A percentile compares a stretch with the other conserved stretches of the same genome.
phyloP scores from a whole-genome alignment of 2,888 invertebrate genomes.

The Alentia gelatinosa region DNA sequence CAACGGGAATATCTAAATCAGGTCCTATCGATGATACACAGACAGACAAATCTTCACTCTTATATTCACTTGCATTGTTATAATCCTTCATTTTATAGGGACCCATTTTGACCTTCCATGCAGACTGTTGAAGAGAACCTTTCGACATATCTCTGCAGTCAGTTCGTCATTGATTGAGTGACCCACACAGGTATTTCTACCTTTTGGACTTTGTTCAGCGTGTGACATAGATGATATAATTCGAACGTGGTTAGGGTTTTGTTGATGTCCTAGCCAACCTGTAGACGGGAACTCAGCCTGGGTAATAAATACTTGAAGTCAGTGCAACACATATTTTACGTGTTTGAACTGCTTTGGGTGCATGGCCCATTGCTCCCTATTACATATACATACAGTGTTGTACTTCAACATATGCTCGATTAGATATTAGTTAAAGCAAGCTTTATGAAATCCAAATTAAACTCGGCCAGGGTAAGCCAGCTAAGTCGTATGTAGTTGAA shows the following conservation, averaged over 20 bases:
- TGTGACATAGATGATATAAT: not conserved
- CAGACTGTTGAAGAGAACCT: constrained; percentile 40
- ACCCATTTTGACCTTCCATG: constrained; percentile 39
- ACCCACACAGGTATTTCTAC: not conserved
- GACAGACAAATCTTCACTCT: constrained; percentile 34
- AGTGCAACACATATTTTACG: not conserved
- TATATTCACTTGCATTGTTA: constrained; percentile 29
- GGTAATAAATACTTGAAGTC: not conserved
- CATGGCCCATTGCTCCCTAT: not conserved
- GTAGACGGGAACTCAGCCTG: not conserved
- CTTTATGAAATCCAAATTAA: not conserved
- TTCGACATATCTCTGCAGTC: constrained; percentile 47
- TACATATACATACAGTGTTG: not conserved
- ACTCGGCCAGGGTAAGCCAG: not conserved
- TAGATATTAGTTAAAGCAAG: not conserved
- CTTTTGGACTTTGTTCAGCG: not conserved
- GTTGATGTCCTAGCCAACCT: not conserved
- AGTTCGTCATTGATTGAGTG: not conserved
- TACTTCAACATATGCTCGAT: not conserved
- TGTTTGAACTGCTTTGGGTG: not conserved
- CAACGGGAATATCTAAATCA: constrained; percentile 1
- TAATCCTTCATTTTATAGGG: constrained; percentile 30
- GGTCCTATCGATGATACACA: not conserved
- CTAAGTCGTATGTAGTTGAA: no score
- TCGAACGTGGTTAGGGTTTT: not conserved